Conservation (phyloP, 2,113 vertebrate genomes). For the Toxostoma redivivum region DNA sequence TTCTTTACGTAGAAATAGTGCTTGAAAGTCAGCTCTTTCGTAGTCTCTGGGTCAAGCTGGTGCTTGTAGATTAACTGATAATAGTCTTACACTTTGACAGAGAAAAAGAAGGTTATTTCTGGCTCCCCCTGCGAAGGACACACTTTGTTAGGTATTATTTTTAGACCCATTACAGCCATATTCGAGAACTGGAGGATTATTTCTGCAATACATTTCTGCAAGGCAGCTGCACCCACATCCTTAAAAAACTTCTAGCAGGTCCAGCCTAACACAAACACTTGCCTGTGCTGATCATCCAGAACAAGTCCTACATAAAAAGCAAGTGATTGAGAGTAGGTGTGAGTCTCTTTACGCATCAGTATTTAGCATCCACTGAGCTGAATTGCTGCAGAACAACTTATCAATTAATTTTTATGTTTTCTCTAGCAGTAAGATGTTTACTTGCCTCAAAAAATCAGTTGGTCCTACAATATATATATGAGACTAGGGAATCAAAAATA, state of each 20-base stretch:
- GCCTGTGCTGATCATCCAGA: background rate
- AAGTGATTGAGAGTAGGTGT: background rate
- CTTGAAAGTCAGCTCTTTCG: background rate
- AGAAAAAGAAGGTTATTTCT: background rate
- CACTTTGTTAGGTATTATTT: conserved; percentile 16
- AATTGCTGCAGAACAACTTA: background rate
- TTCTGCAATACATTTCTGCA: background rate
- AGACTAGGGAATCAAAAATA: background rate
- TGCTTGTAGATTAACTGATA: background rate
- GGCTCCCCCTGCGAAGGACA: background rate
- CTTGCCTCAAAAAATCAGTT: background rate
- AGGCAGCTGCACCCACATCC: background rate
- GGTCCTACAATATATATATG: background rate
- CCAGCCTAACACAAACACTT: background rate
- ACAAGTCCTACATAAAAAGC: background rate
- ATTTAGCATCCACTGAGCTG: background rate
- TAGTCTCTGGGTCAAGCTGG: background rate
- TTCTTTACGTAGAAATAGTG: background rate
- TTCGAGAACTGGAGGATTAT: background rate
- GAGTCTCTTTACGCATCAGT: background rate
- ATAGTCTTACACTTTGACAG: background rate
- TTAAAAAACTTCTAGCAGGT: background rate
- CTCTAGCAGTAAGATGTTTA: background rate
- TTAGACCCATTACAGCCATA: background rate
- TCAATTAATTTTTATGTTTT: background rate